Conservation (phyloP, 1,140 invertebrate species). For the Rhagoletis pomonella region DNA sequence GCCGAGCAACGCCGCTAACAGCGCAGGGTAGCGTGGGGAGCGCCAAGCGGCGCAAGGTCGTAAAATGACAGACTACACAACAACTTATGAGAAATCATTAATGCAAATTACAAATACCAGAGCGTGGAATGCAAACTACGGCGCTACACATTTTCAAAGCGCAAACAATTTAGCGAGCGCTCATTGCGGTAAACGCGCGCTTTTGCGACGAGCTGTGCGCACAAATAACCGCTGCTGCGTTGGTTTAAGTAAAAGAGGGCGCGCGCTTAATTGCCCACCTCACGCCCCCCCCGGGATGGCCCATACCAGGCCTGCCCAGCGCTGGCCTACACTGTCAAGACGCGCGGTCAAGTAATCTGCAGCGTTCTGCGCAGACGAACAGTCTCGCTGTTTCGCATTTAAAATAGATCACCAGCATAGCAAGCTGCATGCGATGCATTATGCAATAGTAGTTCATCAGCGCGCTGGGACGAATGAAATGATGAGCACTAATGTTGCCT, state of each 20-base stretch:
- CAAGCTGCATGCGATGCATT: not conserved
- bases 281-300: not conserved
- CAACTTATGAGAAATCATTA: constrained; percentile 30
- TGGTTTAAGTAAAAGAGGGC: not conserved
- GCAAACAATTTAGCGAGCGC: not conserved
- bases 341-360: not conserved
- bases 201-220: no score
- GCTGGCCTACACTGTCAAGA: not conserved
- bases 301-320: not conserved
- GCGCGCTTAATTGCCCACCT: not conserved
- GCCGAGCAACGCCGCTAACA: not conserved
- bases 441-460: not conserved
- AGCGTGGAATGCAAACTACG: not conserved
- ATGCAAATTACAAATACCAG: constrained; percentile 30
- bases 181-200: not conserved
- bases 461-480: not conserved
- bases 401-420: constrained; percentile 13
- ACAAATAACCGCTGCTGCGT: not conserved
- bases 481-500: not conserved
- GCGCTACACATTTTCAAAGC: no score
- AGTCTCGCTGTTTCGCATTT: not conserved
- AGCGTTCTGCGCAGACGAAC: not conserved
- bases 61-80: not conserved
- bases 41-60: not conserved
- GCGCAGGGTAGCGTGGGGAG: not conserved